These are phyloP conservation scores for Bedellia somnulentella DNA, from an alignment of 2,888 invertebrate genomes.

Conservation along the genomic window DNA sequence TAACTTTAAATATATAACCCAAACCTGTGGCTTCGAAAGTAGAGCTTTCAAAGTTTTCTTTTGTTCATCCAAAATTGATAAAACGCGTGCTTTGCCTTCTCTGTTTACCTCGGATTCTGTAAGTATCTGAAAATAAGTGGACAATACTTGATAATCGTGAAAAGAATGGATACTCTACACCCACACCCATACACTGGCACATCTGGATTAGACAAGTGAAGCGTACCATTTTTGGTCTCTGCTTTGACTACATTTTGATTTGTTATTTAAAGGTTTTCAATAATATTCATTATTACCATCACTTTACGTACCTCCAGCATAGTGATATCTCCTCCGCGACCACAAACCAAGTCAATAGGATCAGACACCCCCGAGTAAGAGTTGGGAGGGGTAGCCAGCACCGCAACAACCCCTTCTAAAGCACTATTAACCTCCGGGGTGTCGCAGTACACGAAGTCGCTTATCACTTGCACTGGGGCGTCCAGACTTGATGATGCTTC, in stretches of 20 bases:
- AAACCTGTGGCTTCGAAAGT: conserved; percentile 76
- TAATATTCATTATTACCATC: too few relatives aligned
- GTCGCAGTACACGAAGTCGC: conserved; percentile 62
- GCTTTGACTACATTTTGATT: too few relatives aligned
- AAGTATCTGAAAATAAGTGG: conserved; percentile 43
- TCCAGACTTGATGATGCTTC: conserved; percentile 29
- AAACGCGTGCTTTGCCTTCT: conserved; percentile 63
- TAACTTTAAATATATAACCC: too few relatives aligned
- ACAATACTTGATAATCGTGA: too few relatives aligned
- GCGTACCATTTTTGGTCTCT: too few relatives aligned
- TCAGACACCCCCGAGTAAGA: conserved; percentile 79
- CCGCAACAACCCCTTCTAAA: conserved; percentile 48
- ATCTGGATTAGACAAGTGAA: too few relatives aligned
- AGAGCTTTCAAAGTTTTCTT: conserved; percentile 71
- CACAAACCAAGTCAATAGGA: conserved; percentile 80
- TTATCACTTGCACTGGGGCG: conserved; percentile 34
- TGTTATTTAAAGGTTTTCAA: too few relatives aligned
- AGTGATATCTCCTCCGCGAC: conserved; percentile 74
- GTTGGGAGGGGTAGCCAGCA: conserved; percentile 73
- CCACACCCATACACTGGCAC: too few relatives aligned
- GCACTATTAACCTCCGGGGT: conserved; percentile 35
- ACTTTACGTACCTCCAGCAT: conserved; percentile 65
- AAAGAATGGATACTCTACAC: too few relatives aligned
- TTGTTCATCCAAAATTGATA: conserved; percentile 73
- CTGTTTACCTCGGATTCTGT: conserved; percentile 69